Percentiles rank a stretch among this genome's conserved stretches.
Conservation (phyloP, 2,113 vertebrate genomes). For the Amia ocellicauda region DNA sequence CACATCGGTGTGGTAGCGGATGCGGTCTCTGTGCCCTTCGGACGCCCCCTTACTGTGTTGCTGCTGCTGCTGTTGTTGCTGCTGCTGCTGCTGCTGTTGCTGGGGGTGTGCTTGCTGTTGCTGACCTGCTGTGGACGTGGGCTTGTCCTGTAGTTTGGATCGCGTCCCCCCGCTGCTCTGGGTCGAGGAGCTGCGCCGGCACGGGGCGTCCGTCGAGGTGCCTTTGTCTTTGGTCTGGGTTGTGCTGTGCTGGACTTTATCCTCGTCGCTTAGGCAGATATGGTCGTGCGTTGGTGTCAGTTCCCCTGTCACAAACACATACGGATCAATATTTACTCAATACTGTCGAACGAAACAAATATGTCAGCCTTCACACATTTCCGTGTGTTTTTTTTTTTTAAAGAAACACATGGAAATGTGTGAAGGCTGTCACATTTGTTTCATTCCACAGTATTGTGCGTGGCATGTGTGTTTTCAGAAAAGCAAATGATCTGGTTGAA, state of each 20-base stretch:
- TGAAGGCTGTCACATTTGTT: too few species aligned
- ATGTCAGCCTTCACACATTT: too few species aligned
- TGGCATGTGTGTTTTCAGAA: too few species aligned
- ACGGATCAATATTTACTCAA: not conserved
- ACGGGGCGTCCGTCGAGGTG: conserved; percentile 85
- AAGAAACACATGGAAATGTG: too few species aligned
- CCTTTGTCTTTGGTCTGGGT: conserved; percentile 90
- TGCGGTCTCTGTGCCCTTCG: conserved; percentile 75
- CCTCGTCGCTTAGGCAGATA: conserved; percentile 91
- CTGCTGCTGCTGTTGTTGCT: conserved; percentile 34
- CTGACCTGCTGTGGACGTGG: conserved; percentile 53
- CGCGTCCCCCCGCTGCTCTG: conserved; percentile 51
- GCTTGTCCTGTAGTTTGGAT: conserved; percentile 47
- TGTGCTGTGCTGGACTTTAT: conserved; percentile 74
- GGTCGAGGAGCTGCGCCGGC: conserved; percentile 72
- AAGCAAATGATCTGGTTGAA: too few species aligned
- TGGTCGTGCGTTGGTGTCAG: conserved; percentile 85
- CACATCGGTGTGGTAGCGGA: conserved; percentile 84
- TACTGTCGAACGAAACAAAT: too few species aligned
- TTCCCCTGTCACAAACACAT: conserved; percentile 66
- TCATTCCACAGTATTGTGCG: too few species aligned
- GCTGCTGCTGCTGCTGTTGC: conserved; percentile 39
- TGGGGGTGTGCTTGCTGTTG: conserved; percentile 51
- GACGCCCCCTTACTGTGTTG: conserved; percentile 56
- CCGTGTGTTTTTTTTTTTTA: too few species aligned